Conservation (phyloP, 2,797 vertebrate species). For the Syngnathus acus region DNA sequence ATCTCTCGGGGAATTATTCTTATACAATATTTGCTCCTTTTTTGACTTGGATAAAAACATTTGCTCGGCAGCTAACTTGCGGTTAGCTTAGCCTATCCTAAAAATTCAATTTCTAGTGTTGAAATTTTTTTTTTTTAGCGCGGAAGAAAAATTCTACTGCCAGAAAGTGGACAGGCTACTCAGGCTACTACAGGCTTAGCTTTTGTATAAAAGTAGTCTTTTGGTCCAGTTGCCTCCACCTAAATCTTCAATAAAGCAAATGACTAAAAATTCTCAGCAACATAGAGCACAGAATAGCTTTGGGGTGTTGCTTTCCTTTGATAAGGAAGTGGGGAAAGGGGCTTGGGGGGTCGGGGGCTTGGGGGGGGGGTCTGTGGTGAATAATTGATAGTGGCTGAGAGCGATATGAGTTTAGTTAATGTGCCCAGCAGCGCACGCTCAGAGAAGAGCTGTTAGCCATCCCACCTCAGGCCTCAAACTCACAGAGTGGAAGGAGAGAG, state of each 20-base stretch:
- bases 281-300: conserved; percentile 18
- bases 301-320: conserved; percentile 52
- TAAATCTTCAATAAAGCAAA: neutral
- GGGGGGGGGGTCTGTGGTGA: conserved; percentile 42
- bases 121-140: too few relatives aligned
- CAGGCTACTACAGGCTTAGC: too few relatives aligned
- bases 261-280: neutral
- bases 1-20: too few relatives aligned
- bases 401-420: conserved; percentile 81
- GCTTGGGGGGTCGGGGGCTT: conserved; percentile 4
- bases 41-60: neutral
- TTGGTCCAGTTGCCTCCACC: neutral
- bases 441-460: conserved; percentile 69
- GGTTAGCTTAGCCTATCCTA: neutral
- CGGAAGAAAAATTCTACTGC: too few relatives aligned
- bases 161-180: too few relatives aligned
- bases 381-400: conserved; percentile 79
- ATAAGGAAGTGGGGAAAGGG: conserved; percentile 36
- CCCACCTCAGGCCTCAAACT: conserved; percentile 60
- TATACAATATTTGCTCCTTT: too few relatives aligned
- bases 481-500: conserved; percentile 36
- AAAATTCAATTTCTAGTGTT: neutral
- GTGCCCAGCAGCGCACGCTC: conserved; percentile 72
- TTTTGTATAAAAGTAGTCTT: neutral
- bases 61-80: neutral